Evolutionary conservation across 37 sponge, comb jelly and placozoan genomes (phyloP), one percentile per base, ranked within the genome.

Genomic region (Halisarca cf. caerulea): DNA sequence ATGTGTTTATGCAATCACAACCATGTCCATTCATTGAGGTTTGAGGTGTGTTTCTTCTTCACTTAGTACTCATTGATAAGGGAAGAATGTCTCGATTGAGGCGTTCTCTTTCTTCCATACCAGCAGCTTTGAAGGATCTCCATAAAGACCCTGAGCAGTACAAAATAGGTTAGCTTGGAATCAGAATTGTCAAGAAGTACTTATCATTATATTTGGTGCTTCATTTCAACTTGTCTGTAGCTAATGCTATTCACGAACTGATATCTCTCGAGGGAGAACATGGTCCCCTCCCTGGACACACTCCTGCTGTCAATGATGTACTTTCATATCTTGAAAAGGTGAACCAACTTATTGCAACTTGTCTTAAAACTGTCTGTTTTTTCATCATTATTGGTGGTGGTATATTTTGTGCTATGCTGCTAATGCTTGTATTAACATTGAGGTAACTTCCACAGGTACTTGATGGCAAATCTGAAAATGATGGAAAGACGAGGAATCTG

Each of bases 241-340:
- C 80, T 64, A 64, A 80, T 55, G 35, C 17, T 20, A 28, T 88
- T 42, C 77, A 62, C 25, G 37, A 84, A 7, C 81, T 89, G 72
- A 28, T 89, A 54, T n/a, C 21, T 30, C 59, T 84, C 45, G 89
- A 89, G 70, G 58, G 69, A 55, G 58, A 84, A 70, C 58, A 84
- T 79, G 80, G 82, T 2, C 68, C 85, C 9, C 79, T 80, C 23
- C 80, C 84, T 58, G 84, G 80, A 47, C 27, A 80, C 72, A 5
- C 75, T 5, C 80, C 89, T 21, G 85, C 45, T 24, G 23, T 80
- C 32, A 7, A 51, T 7, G 72, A 84, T 30, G 70, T 89, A 3
- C 25, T 82, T 21, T 57, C 57, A 35, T 84, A 84, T 42, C 80
- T 84, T n/a, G 43, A 79, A 0, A 77, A 78, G 84, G 89, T 89